Conservation (phyloP, 2,113 vertebrate species). For the Toxotes chatareus region DNA sequence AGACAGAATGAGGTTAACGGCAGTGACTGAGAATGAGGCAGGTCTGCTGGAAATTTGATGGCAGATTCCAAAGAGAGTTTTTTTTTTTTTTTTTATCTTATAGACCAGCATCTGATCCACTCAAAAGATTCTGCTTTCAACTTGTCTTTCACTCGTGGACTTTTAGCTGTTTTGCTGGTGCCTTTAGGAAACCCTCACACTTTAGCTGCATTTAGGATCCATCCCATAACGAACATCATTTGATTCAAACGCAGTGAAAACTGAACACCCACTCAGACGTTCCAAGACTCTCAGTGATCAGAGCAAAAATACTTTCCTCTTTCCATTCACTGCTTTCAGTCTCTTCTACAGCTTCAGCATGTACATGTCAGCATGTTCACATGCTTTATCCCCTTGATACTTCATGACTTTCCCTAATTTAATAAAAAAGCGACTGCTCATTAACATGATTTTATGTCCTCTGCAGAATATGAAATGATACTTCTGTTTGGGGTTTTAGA, state of each 20-base stretch:
- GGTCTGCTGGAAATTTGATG: slow-evolving; percentile 34
- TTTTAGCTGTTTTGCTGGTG: not conserved
- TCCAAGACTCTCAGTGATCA: not conserved
- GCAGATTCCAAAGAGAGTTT: slow-evolving; percentile 19
- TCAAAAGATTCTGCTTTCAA: not conserved
- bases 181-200: not conserved
- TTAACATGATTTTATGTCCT: not conserved
- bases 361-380: too few relatives aligned
- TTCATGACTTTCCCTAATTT: too few relatives aligned
- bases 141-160: not conserved
- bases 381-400: too few relatives aligned
- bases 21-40: not conserved
- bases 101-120: not conserved
- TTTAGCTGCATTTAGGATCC: not conserved
- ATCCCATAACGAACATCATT: not conserved
- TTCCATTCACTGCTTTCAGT: not conserved
- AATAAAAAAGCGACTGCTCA: not conserved
- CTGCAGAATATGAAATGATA: too few relatives aligned
- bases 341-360: too few relatives aligned
- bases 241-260: not conserved
- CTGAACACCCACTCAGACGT: not conserved
- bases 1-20: not conserved
- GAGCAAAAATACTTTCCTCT: not conserved
- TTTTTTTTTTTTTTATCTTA: slow-evolving; percentile 8
- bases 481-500: too few relatives aligned